A percentile compares a stretch with the other conserved stretches of the same genome.
Conservation (phyloP, 1,140 invertebrate genomes). For the Cecropterus lyciades region DNA sequence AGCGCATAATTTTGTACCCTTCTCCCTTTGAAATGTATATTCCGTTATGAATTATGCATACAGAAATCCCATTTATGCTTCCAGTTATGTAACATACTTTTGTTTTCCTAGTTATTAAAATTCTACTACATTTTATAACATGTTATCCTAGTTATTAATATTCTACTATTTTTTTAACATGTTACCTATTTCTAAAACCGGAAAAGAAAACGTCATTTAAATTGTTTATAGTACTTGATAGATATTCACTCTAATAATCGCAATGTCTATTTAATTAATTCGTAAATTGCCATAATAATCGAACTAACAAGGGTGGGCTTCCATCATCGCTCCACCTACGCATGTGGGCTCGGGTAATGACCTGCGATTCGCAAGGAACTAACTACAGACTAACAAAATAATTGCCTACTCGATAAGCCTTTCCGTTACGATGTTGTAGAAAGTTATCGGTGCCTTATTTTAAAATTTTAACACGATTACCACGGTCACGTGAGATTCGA, state of each 20-base stretch:
- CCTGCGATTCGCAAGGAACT: conserved; percentile 41
- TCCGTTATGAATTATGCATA: too few relatives aligned
- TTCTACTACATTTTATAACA: too few relatives aligned
- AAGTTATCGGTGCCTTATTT: conserved; percentile 11
- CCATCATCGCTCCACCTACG: conserved; percentile 35
- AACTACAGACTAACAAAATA: conserved; percentile 33
- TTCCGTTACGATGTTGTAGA: conserved; percentile 9
- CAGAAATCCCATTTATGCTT: too few relatives aligned
- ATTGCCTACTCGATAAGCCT: conserved; percentile 20
- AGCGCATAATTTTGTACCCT: too few relatives aligned
- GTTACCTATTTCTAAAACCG: too few relatives aligned
- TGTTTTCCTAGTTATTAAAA: too few relatives aligned
- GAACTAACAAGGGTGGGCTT: conserved; percentile 15
- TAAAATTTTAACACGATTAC: conserved; percentile 1
- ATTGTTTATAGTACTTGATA: too few relatives aligned
- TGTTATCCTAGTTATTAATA: too few relatives aligned
- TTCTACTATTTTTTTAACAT: too few relatives aligned
- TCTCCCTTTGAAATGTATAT: too few relatives aligned
- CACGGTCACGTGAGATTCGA: not conserved
- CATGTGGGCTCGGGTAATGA: conserved; percentile 46
- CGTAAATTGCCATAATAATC: conserved; percentile 33
- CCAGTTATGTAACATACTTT: too few relatives aligned
- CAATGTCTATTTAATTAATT: conserved; percentile 7
- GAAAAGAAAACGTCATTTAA: too few relatives aligned
- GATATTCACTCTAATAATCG: not conserved